These are phyloP conservation scores for Strongylocentrotus purpuratus DNA, from an alignment of 35 echinoderm and acorn worm species.

Conservation along the genomic window DNA sequence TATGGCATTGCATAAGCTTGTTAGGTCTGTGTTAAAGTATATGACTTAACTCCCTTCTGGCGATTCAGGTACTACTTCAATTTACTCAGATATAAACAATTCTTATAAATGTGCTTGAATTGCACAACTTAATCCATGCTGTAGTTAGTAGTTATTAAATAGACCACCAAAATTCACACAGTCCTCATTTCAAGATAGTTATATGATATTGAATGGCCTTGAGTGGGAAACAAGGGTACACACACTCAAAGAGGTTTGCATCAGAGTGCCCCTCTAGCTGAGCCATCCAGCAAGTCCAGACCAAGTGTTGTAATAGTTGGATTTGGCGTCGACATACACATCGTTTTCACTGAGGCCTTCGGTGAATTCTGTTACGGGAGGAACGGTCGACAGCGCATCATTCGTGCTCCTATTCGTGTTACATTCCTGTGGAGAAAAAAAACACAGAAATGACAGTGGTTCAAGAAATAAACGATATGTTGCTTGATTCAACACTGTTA, in stretches of 20 bases:
- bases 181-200: background rate
- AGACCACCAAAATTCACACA: background rate
- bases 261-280: background rate
- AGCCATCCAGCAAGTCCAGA: constrained; percentile 41
- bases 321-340: constrained; percentile 27
- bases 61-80: no score
- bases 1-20: no score
- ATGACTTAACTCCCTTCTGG: no score
- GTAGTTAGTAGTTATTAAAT: background rate
- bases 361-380: background rate
- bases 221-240: background rate
- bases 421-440: background rate
- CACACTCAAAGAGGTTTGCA: background rate
- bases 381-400: constrained; percentile 24
- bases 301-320: constrained; percentile 34
- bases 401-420: background rate
- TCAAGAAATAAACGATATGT: background rate
- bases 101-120: background rate
- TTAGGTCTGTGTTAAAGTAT: no score
- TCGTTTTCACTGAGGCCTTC: constrained; percentile 35
- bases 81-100: no score
- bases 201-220: background rate
- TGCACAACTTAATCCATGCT: background rate
- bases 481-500: background rate
- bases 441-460: background rate